These are phyloP conservation scores for Hirundo rustica DNA, from an alignment of 2,797 vertebrate genomes.

Conservation along the genomic window DNA sequence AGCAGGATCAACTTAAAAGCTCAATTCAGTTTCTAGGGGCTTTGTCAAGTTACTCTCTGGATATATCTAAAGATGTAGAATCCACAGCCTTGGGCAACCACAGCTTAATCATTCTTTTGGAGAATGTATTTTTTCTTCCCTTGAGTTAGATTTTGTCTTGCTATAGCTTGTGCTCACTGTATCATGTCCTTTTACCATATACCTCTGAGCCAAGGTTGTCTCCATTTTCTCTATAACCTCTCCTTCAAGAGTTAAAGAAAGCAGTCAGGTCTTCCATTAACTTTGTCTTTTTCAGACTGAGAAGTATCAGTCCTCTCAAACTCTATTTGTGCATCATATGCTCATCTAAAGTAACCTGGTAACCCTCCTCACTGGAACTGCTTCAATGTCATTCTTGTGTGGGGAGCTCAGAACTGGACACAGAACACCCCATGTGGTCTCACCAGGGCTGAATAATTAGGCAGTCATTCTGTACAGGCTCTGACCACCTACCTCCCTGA, in stretches of 20 bases:
- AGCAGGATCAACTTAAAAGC: neutral
- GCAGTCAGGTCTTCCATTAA: neutral
- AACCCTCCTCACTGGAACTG: neutral
- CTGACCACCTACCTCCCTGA: neutral
- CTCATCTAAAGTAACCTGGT: no score
- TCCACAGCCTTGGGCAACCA: neutral
- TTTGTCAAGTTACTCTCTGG: neutral
- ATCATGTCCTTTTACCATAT: neutral
- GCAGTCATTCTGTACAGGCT: neutral
- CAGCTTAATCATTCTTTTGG: neutral
- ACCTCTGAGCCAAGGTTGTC: neutral
- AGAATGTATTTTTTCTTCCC: neutral
- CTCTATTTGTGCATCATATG: neutral
- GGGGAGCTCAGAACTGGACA: neutral
- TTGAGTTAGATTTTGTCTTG: neutral
- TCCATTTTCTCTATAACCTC: neutral
- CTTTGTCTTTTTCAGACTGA: neutral
- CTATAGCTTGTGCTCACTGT: neutral
- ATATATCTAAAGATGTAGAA: neutral
- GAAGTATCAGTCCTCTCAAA: neutral
- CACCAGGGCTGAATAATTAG: neutral
- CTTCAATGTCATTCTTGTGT: fast-evolving
- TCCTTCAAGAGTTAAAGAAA: neutral
- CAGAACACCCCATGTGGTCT: neutral
- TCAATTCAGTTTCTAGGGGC: neutral